Evolutionary conservation across 1,140 invertebrate species (phyloP).

Genomic region (Drosophila takahashii): DNA sequence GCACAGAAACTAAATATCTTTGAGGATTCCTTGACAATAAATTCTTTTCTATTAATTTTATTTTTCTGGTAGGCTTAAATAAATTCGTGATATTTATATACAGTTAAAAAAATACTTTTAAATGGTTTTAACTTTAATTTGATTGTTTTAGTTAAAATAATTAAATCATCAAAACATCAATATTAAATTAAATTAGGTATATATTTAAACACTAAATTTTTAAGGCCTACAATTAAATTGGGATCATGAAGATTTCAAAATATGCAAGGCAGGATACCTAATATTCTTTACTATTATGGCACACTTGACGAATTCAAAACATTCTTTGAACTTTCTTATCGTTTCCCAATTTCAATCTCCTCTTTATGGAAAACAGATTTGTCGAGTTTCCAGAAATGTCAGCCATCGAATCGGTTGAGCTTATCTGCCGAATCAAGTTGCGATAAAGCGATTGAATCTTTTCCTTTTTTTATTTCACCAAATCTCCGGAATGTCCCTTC

Average conservation of each 20-base stretch:
- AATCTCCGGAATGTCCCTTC: not conserved
- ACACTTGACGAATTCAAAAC: not conserved
- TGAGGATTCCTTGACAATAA: not conserved
- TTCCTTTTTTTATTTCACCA: slow-evolving; percentile 11
- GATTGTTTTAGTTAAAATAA: no score
- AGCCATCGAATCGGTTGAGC: not conserved
- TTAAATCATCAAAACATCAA: no score
- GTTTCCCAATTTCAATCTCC: not conserved
- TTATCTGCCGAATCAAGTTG: slow-evolving; percentile 9
- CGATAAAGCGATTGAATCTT: slow-evolving; percentile 22
- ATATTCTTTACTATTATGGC: no score
- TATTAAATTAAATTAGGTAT: no score
- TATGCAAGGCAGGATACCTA: no score
- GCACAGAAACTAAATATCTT: not conserved
- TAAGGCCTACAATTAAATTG: no score
- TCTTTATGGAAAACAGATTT: slow-evolving; percentile 5
- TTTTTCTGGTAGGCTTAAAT: no score
- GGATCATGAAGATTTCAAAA: no score
- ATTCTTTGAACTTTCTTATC: not conserved
- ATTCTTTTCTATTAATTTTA: not conserved
- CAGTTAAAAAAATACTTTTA: no score
- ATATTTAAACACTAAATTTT: no score
- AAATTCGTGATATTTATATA: no score
- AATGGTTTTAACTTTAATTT: no score
- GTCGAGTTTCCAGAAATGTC: not conserved